Evolutionary conservation across 1,140 invertebrate genomes (phyloP), one percentile per base, ranked within the genome.

Genomic region (Drosophila busckii): DNA sequence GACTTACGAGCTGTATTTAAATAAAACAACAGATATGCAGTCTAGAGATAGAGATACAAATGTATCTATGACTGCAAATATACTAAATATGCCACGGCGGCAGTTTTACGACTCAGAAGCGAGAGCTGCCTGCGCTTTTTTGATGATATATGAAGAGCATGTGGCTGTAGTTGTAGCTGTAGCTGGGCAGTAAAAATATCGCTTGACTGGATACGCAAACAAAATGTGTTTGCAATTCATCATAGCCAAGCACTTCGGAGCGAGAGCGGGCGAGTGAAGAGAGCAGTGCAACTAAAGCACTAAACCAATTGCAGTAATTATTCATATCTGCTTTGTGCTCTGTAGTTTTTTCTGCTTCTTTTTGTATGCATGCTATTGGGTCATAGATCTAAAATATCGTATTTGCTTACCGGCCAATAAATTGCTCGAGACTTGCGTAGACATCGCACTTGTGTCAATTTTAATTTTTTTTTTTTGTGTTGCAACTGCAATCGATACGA

Each of bases 361-460:
- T 10, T 35, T 53, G 19, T 53, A 32, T 34, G 56, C 15, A 31
- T 31, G 34, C 9, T 48, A 31, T 28, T 32, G 4, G 34, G 23
- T 28, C 45, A 55, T 42, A 22, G 10, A 9, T 23, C 4, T n/a
- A n/a, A n/a, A n/a, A n/a, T 7, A 7, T 54, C 17, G 20, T 23
- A 25, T 10, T 35, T 29, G 50, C 80, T 84, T 84, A 84, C 80
- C 80, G 32, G 70, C 66, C 65, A 84, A 70, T 68, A 84, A 64
- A 68, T 70, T 84, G 60, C 73, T 61, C 70, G 80, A 75, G 59
- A 84, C 73, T 78, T 84, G 80, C 31, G 80, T 84, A 63, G 73
- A 83, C 76, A 83, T 83, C 60, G 70, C 45, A 38, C 52, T 63
- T 49, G 22, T 38, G 49, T 37, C 12, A 29, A n/a, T 45, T 40